phyloP scores from a whole-genome alignment of 2,113 vertebrate species.

The pig (Sus scrofa) region DNA sequence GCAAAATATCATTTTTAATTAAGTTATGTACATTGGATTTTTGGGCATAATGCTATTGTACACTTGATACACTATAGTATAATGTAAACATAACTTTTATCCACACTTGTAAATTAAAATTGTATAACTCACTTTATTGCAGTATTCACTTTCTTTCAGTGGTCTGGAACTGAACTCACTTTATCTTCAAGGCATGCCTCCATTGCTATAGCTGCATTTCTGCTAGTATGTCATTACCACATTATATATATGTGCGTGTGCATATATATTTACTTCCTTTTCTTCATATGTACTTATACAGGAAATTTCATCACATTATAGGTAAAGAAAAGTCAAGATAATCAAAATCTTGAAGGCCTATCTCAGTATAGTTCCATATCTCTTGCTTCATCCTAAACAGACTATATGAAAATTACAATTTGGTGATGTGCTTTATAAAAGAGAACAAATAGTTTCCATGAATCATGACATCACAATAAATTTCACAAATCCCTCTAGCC shows the following conservation, averaged over 20 bases:
- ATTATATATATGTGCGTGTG: background rate
- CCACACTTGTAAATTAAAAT: background rate
- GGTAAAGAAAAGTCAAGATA: background rate
- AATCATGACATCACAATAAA: constrained; percentile 72
- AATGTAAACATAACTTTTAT: background rate
- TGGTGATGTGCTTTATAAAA: constrained; percentile 79
- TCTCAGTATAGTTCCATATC: background rate
- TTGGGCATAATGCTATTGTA: background rate
- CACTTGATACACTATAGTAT: background rate
- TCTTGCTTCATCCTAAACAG: background rate
- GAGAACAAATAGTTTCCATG: constrained; percentile 58
- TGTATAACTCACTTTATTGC: background rate
- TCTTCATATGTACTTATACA: background rate
- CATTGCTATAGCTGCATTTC: background rate
- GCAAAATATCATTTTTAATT: background rate
- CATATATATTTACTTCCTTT: background rate
- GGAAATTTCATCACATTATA: background rate
- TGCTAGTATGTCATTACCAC: background rate
- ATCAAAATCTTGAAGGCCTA: background rate
- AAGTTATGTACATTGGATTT: background rate
- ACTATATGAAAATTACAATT: constrained; percentile 63
- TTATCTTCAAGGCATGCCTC: background rate
- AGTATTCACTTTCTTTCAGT: background rate
- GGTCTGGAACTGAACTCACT: background rate
- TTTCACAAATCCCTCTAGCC: constrained; percentile 75